Conservation (phyloP, 2,888 invertebrate species). For the Villa cingulata region DNA sequence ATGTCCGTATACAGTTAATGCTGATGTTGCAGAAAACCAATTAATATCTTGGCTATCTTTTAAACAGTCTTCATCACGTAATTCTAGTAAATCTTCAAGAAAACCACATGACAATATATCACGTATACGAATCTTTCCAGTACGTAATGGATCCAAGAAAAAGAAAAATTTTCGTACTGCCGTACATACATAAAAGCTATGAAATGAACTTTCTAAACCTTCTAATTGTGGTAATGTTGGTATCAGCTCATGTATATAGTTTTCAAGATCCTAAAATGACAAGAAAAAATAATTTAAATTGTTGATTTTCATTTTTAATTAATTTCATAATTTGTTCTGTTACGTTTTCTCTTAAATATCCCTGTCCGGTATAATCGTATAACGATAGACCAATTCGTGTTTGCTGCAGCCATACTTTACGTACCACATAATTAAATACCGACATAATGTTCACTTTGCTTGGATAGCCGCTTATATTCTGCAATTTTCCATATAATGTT, state of each 20-base stretch:
- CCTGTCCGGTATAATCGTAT: slow-evolving; percentile 87
- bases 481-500: slow-evolving; percentile 73
- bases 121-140: slow-evolving; percentile 77
- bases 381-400: slow-evolving; percentile 5
- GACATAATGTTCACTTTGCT: slow-evolving; percentile 79
- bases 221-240: slow-evolving; percentile 83
- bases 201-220: slow-evolving; percentile 83
- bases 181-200: slow-evolving; percentile 91
- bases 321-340: slow-evolving; percentile 14
- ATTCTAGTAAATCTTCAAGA: slow-evolving; percentile 79
- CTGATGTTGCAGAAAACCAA: slow-evolving; percentile 84
- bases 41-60: slow-evolving; percentile 73
- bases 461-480: slow-evolving; percentile 65
- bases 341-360: slow-evolving; percentile 72
- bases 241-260: slow-evolving; percentile 85
- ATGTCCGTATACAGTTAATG: slow-evolving; percentile 82
- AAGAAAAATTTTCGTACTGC: slow-evolving; percentile 93
- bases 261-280: slow-evolving; percentile 70
- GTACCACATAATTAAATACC: slow-evolving; percentile 89
- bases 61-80: slow-evolving; percentile 69
- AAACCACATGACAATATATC: slow-evolving; percentile 87
- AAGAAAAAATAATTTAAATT: slow-evolving; percentile 6
- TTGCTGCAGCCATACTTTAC: slow-evolving; percentile 68
- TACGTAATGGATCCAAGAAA: slow-evolving; percentile 79
- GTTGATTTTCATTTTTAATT: background rate